These are phyloP conservation scores for Cheirogaleus medius DNA, from an alignment of 2,113 vertebrate genomes.

Conservation along the genomic window DNA sequence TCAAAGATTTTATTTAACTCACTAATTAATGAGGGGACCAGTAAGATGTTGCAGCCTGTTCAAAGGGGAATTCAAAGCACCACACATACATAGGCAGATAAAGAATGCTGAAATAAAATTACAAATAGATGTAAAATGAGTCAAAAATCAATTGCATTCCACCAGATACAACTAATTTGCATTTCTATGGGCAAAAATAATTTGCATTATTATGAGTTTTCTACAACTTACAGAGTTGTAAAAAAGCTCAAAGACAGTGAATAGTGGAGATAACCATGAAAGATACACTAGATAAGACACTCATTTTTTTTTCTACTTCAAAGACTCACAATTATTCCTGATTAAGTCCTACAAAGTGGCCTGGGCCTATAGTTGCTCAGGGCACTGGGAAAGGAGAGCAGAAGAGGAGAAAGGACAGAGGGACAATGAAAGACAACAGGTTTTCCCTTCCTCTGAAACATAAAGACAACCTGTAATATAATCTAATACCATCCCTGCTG, in stretches of 20 bases:
- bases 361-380: background rate
- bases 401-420: background rate
- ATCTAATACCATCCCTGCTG: conserved; percentile 7
- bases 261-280: background rate
- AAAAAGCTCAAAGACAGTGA: conserved; percentile 26
- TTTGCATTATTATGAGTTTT: conserved; percentile 45
- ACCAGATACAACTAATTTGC: conserved; percentile 54
- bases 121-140: conserved; percentile 41
- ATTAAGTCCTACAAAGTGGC: background rate
- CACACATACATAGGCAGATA: background rate
- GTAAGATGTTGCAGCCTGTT: conserved; percentile 9
- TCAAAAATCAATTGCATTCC: conserved; percentile 44
- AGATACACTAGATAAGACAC: background rate
- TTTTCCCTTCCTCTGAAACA: conserved; percentile 33
- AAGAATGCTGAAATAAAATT: conserved; percentile 42
- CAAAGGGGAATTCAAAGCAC: conserved; percentile 35
- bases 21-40: conserved; percentile 22
- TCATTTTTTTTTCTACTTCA: background rate
- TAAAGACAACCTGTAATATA: conserved; percentile 48
- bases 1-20: conserved; percentile 55
- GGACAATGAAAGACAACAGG: background rate
- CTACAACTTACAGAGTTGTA: conserved; percentile 22
- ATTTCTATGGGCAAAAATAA: conserved; percentile 45
- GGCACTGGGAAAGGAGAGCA: background rate
- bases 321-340: conserved; percentile 24